Base-by-base conservation (phyloP, 1,140 invertebrate species). In the Hycleus cichorii region DNA sequence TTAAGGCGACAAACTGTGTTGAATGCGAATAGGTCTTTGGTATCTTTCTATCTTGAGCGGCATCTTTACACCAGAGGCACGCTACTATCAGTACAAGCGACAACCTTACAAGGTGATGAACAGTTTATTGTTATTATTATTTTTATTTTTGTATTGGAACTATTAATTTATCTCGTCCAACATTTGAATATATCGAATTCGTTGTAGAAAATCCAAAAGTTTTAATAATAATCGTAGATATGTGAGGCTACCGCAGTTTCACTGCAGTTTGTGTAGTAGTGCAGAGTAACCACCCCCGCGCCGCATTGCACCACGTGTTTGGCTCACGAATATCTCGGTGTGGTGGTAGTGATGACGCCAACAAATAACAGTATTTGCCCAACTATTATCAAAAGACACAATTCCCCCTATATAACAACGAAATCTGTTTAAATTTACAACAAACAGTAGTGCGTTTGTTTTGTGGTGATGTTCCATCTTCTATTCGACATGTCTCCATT, bases 271-370 rank as follows among this genome's bases (percentile, higher is more conserved):
- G 49, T 56, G 11, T 47, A 56, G 39, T 53, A 50, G 57, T 57
- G 47, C 57, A 53, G 46, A 56, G 58, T 48, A 47, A 46, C 55
- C 64, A 49, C 62, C 58, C 59, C 63, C 63, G 49, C 39, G 58
- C 59, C 60, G 65, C 65, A 67, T 58, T 67, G 63, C 64, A 63
- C 62, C 62, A 64, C 62, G 59, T 59, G 59, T 47, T 57, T 27
- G 32, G 32, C 32, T 38, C 42, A 40, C 11, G 24, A 38, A 32
- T 27, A 10, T 18, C 18, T 18, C 18, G 18, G 18, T 18, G 18
- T 18, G 18, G 18, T 18, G 18, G 18, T 18, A 18, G 18, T 18
- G 18, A 18, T n/a, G 11, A 18, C 10, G 32, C 38, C 18, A 51
- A 51, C 32, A 51, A 18, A 39, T n/a, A 44, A 45, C 40, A 45